Conservation (phyloP, 2,113 vertebrate genomes). For the Tinamus guttatus region DNA sequence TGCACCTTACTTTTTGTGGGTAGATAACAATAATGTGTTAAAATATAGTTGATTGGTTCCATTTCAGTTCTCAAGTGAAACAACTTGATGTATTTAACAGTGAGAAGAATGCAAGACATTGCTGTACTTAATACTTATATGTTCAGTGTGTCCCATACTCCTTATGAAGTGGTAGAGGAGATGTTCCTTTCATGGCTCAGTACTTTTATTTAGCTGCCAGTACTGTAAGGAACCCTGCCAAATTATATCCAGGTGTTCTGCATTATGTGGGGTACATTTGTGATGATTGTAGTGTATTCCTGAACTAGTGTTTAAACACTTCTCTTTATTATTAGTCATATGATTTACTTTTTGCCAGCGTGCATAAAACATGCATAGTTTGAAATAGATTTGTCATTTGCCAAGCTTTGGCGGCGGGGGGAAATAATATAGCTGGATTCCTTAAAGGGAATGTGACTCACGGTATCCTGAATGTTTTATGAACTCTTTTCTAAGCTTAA, state of each 20-base stretch:
- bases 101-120: not conserved
- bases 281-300: not conserved
- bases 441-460: not conserved
- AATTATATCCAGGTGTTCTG: not conserved
- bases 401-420: not conserved
- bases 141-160: not conserved
- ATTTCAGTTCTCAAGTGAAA: accelerated
- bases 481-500: not conserved
- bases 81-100: not conserved
- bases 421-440: not conserved
- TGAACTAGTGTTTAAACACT: not conserved
- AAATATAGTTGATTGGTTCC: not conserved
- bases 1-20: not conserved
- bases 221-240: not conserved
- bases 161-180: not conserved
- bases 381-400: not conserved
- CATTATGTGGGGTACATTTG: not conserved
- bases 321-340: not conserved
- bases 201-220: not conserved
- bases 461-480: not conserved
- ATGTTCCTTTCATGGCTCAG: not conserved
- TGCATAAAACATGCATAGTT: not conserved
- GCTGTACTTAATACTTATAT: not conserved
- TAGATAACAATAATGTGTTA: not conserved
- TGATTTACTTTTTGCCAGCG: not conserved